Conservation (phyloP, 2,888 invertebrate species). For the Leuctra nigra region DNA sequence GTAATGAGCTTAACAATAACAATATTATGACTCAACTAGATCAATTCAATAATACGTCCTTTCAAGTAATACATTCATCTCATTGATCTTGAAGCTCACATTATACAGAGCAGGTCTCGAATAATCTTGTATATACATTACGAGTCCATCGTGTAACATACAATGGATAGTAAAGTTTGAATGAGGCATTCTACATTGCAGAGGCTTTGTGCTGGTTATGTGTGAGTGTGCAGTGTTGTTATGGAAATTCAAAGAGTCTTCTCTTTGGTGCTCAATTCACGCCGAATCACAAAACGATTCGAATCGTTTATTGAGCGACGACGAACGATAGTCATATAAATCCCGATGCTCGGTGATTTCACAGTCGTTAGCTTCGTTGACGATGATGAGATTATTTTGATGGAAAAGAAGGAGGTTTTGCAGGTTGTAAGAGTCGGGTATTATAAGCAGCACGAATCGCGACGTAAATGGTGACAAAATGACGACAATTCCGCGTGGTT, state of each 20-base stretch:
- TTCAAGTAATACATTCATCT: too few species aligned
- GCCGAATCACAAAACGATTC: background rate
- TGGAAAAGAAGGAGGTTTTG: background rate
- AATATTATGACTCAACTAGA: too few species aligned
- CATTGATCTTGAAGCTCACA: too few species aligned
- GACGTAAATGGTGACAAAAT: background rate
- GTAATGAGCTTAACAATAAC: too few species aligned
- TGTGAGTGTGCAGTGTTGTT: constrained; percentile 1
- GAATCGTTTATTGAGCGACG: constrained; percentile 9
- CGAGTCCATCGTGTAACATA: background rate
- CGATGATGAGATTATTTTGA: background rate
- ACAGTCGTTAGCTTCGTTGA: constrained; percentile 4
- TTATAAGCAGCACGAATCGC: background rate
- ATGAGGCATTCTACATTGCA: background rate
- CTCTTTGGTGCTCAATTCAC: background rate
- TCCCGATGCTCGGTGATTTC: constrained; percentile 14
- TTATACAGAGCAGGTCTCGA: background rate
- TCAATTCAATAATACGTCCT: too few species aligned
- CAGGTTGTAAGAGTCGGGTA: background rate
- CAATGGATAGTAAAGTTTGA: background rate
- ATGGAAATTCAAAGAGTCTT: constrained; percentile 14
- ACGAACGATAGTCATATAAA: too few species aligned
- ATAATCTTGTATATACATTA: constrained; percentile 5
- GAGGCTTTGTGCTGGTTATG: too few species aligned
- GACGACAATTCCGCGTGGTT: background rate